These are phyloP conservation scores for Neotoma lepida DNA, from an alignment of 2,113 vertebrate species.

Conservation along the genomic window DNA sequence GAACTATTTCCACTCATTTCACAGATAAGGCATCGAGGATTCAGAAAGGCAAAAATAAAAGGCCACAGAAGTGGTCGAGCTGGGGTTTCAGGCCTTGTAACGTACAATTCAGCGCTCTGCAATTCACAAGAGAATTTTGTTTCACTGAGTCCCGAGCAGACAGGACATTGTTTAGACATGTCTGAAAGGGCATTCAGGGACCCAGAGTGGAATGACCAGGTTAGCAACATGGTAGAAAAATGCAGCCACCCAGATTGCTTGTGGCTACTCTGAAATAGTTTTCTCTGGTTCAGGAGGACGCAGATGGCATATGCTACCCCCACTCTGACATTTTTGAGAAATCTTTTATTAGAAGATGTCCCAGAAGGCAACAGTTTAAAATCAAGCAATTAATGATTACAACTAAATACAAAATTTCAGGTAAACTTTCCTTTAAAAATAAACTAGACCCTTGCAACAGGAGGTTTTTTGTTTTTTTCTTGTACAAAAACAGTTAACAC, in stretches of 20 bases:
- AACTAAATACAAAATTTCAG: slow-evolving; percentile 77
- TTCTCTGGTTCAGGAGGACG: slow-evolving; percentile 38
- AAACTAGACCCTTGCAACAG: slow-evolving; percentile 76
- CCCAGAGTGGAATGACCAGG: slow-evolving; percentile 77
- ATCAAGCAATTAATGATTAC: slow-evolving; percentile 69
- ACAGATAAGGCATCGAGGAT: slow-evolving; percentile 24
- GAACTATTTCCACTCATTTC: slow-evolving; percentile 47
- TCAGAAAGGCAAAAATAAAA: slow-evolving; percentile 53
- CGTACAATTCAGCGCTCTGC: slow-evolving; percentile 62
- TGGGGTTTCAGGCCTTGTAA: slow-evolving; percentile 56
- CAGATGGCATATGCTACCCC: slow-evolving; percentile 14
- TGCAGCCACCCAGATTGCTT: slow-evolving; percentile 13
- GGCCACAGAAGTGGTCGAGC: neutral
- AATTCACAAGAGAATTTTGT: slow-evolving; percentile 64
- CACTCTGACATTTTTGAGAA: slow-evolving; percentile 72
- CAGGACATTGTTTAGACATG: slow-evolving; percentile 69
- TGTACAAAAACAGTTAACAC: slow-evolving; percentile 83
- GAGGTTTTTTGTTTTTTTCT: slow-evolving; percentile 60
- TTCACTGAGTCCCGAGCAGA: slow-evolving; percentile 53
- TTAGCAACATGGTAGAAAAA: slow-evolving; percentile 63
- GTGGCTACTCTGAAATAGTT: slow-evolving; percentile 26
- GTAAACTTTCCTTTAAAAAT: slow-evolving; percentile 75
- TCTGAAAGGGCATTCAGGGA: slow-evolving; percentile 79
- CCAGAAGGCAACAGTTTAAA: slow-evolving; percentile 78
- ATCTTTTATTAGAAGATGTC: slow-evolving; percentile 79